Conservation (phyloP, 2,113 vertebrate species). For the Lampris megalopsis region DNA sequence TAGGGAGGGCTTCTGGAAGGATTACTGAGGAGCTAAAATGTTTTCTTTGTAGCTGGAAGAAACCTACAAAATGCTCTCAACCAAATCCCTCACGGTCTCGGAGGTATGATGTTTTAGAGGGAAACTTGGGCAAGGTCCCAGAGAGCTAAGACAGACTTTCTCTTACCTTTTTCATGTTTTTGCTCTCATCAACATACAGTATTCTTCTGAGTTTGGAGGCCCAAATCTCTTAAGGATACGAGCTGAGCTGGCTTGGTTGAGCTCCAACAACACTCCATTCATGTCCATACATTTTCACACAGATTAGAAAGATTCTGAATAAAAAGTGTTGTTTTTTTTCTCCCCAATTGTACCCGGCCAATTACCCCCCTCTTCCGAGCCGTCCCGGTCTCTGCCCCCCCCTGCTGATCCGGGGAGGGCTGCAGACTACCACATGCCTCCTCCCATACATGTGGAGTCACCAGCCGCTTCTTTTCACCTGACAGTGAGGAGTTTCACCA, state of each 20-base stretch:
- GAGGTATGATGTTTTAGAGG: slow-evolving; percentile 28
- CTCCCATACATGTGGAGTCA: too few species aligned
- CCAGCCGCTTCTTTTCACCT: too few species aligned
- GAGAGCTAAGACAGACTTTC: slow-evolving; percentile 14
- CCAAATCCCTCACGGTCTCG: slow-evolving; percentile 58
- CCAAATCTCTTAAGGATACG: background rate
- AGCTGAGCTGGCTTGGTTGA: background rate
- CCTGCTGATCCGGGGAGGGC: too few species aligned
- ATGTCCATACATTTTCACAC: too few species aligned
- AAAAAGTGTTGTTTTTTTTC: too few species aligned
- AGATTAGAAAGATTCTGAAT: too few species aligned
- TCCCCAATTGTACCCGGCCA: too few species aligned
- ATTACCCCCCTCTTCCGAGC: too few species aligned
- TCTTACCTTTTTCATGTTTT: slow-evolving; percentile 3
- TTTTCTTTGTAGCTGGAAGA: slow-evolving; percentile 84
- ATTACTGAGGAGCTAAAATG: slow-evolving; percentile 81
- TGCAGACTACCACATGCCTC: too few species aligned
- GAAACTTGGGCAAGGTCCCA: slow-evolving; percentile 42
- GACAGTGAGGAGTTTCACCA: too few species aligned
- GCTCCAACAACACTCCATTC: background rate
- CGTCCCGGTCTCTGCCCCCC: too few species aligned
- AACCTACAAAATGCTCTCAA: slow-evolving; percentile 76
- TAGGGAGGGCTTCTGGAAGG: slow-evolving; percentile 74
- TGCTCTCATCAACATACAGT: slow-evolving; percentile 10
- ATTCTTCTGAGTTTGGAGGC: slow-evolving; percentile 4